Base-by-base conservation (phyloP, 2,888 invertebrate species). In the Stegana nigrithorax region DNA sequence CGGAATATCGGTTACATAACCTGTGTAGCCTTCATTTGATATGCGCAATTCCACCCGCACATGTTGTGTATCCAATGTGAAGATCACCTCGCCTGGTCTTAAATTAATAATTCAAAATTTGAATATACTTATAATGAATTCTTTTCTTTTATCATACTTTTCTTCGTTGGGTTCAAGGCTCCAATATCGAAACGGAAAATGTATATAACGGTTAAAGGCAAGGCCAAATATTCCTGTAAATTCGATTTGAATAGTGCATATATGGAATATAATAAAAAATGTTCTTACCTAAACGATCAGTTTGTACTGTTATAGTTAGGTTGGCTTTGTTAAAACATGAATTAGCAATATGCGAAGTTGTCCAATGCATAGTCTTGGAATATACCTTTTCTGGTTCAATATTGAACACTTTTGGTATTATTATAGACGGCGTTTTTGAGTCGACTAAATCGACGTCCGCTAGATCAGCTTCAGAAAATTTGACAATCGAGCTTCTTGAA, bases 101-200 rank as follows among this genome's bases (percentile, higher is more conserved):
- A 8, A 32, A 44, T n/a, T n/a, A n/a, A n/a, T n/a, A n/a, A n/a
- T n/a, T n/a, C 36, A 6, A 25, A 7, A 12, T n/a, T n/a, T n/a
- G n/a, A n/a, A n/a, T n/a, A n/a, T n/a, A n/a, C n/a, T n/a, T n/a
- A 51, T 12, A 1, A 4, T n/a, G n/a, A n/a, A n/a, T n/a, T 36
- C 32, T 45, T 6, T 1, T 14, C 8, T n/a, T n/a, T n/a, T n/a
- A n/a, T 60, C 72, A 66, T 71, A 84, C 84, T 80, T 70, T 7
- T 72, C 70, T n/a, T 66, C 61, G 47, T 65, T 75, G 4, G 71
- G 75, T n/a, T 73, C 73, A 8, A 83, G 23, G 17, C 61, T 66
- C 85, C 84, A 85, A 19, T 65, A 50, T 4, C 73, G 67, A 62
- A 83, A 84, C 5, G 84, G 84, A 64, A 84, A 84, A 51, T 85